Evolutionary conservation across 2,113 vertebrate genomes (phyloP).

Genomic region (Aegithalos caudatus): DNA sequence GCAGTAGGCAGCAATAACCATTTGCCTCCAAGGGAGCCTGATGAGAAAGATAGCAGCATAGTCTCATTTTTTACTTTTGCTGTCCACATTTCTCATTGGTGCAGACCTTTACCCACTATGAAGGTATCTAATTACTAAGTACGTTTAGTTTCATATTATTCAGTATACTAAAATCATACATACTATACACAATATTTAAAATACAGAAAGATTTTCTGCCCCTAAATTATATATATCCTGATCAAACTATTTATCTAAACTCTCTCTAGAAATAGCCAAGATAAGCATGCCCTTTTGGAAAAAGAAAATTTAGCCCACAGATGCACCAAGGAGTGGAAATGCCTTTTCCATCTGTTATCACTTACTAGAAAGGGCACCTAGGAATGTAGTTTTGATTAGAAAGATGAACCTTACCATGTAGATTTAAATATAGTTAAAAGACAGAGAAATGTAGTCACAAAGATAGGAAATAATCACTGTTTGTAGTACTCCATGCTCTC

Average conservation of each 20-base stretch:
- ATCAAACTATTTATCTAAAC: not conserved
- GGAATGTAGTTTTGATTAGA: not conserved
- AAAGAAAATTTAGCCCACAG: not conserved
- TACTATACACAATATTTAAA: not conserved
- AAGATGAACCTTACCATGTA: not conserved
- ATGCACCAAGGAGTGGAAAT: not conserved
- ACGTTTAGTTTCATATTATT: not conserved
- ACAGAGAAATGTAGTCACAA: not conserved
- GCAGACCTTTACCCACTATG: not conserved
- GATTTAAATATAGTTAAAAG: not conserved
- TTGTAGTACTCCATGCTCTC: not conserved
- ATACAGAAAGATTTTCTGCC: not conserved
- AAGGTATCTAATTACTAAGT: not conserved
- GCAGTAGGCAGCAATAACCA: not conserved
- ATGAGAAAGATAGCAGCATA: not conserved
- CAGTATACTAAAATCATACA: not conserved
- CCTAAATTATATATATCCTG: not conserved
- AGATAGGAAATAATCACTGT: not conserved
- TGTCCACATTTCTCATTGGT: not conserved
- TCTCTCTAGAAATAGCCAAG: not conserved
- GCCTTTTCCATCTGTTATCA: not conserved
- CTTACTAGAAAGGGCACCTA: not conserved
- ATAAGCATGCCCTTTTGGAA: not conserved
- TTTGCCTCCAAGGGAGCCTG: not conserved
- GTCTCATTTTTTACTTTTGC: not conserved